Evolutionary conservation across 1,140 invertebrate species (phyloP).

Genomic region (Lethrus apterus): DNA sequence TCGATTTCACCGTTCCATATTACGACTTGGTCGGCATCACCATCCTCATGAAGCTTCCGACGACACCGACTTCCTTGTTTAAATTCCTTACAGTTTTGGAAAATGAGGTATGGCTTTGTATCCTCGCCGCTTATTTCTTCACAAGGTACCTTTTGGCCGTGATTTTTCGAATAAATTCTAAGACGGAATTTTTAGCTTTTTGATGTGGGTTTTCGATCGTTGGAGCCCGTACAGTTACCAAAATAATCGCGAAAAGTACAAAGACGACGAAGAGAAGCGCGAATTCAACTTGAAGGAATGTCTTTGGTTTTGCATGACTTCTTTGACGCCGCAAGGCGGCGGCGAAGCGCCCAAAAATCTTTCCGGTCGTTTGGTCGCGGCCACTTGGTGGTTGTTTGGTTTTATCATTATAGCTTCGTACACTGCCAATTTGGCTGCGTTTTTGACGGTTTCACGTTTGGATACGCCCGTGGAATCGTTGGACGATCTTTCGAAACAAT

Average conservation of each 20-base stretch:
- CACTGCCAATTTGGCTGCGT: constrained; percentile 65
- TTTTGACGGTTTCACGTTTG: constrained; percentile 57
- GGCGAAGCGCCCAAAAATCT: constrained; percentile 65
- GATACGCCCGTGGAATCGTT: constrained; percentile 58
- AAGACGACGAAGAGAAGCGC: constrained; percentile 54
- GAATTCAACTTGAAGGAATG: constrained; percentile 62
- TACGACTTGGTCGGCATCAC: constrained; percentile 58
- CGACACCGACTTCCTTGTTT: constrained; percentile 52
- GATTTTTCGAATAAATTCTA: neutral
- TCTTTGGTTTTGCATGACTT: constrained; percentile 69
- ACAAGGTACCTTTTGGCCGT: constrained; percentile 42
- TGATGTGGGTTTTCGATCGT: constrained; percentile 59
- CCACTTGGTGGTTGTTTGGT: constrained; percentile 67
- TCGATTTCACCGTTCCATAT: constrained; percentile 59
- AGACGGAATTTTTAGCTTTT: constrained; percentile 42
- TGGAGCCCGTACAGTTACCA: constrained; percentile 58
- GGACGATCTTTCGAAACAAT: constrained; percentile 59
- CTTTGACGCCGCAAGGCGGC: constrained; percentile 61
- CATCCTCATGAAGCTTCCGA: constrained; percentile 54
- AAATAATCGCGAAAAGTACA: constrained; percentile 53
- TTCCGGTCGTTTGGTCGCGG: constrained; percentile 57
- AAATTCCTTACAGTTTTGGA: constrained; percentile 64
- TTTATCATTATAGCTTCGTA: constrained; percentile 68
- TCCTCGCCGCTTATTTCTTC: constrained; percentile 56
- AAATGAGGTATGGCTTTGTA: constrained; percentile 58